Evolutionary conservation across 2,113 vertebrate genomes (phyloP), one percentile per base, ranked within the genome.

Genomic region (Platichthys flesus): DNA sequence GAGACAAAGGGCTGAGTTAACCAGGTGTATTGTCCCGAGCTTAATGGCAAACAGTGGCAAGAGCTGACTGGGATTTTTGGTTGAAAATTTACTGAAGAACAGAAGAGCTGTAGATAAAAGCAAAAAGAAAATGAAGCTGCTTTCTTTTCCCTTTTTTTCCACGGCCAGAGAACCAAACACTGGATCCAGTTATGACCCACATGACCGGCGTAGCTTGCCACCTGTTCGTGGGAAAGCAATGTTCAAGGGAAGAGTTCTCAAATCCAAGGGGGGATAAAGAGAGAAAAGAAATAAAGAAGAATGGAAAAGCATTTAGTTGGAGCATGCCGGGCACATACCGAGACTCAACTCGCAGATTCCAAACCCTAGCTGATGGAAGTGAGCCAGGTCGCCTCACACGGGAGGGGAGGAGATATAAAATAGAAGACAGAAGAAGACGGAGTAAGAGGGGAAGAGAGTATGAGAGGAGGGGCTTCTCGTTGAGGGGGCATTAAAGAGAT

Each of bases 371-470:
- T 76, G 84, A 79, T 89, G 89, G 89, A 91, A 78, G 77, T 18
- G 66, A 85, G 87, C 85, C 88, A 89, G 83, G 67, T 21, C 2
- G 37, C 77, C 81, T 85, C 78, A 86, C 86, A 84, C 66, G 13
- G 74, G 86, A 84, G 81, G 83, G 68, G 75, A 81, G 71, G 40
- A 86, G 78, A 76, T 74, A 74, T 65, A 69, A 83, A 83, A 80
- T 79, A 84, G 81, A 86, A 88, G 86, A 83, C 67, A 85, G 86
- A 85, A 80, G 78, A 85, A 90, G 89, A 90, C 86, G 76, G 86
- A 91, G 86, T 88, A 87, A 82, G 67, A 79, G 54, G 59, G 64
- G 65, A 78, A 66, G 68, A 52, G 69, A 67, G 42, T 35, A 65
- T 2, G 21, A 60, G 47, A 62, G 18, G 81, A 26, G 58, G 54